Evolutionary conservation across 2,888 invertebrate species (phyloP), one percentile per base, ranked within the genome.

Genomic region (Timandra comae): DNA sequence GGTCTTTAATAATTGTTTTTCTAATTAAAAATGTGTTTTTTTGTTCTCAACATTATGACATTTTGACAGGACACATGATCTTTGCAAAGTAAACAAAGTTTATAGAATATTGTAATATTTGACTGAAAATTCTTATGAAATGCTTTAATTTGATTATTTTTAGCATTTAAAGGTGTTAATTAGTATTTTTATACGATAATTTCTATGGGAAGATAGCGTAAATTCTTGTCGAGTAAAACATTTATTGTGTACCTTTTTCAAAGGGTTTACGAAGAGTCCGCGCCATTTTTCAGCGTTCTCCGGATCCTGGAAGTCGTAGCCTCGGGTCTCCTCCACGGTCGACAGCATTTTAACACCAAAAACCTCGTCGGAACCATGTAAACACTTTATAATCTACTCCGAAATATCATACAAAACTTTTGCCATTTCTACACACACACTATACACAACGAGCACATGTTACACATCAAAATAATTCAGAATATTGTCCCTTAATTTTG

Each of bases 241-340:
- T n/a, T n/a, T n/a, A n/a, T n/a, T 16, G 16, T 16, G 76, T 85
- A 96, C 96, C 92, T 94, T 95, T 78, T 92, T 91, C 62, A 98
- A 88, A 30, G 96, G 92, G 65, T 90, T 91, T 68, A 94, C 91
- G 79, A 98, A 93, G 50, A 97, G 88, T 49, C 96, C 96, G 69
- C 92, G 93, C 97, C 97, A 98, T 89, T 96, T 96, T 55, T 90
- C 89, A 57, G 91, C 90, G 86, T 96, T 96, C 78, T 96, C 96
- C 68, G 92, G 92, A 75, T 93, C 93, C 72, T 91, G 91, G 84
- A 96, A 96, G 88, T 96, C 95, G 87, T 93, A 94, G 49, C 85
- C 85, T 53, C 79, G 77, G 56, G 76, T 77, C 73, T 86, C 86
- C 73, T 85, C 85, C 73, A 82, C 85, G 48, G 84, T 82, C 63